These are phyloP conservation scores for Plutella xylostella DNA, from an alignment of 2,888 invertebrate genomes.

Conservation along the genomic window DNA sequence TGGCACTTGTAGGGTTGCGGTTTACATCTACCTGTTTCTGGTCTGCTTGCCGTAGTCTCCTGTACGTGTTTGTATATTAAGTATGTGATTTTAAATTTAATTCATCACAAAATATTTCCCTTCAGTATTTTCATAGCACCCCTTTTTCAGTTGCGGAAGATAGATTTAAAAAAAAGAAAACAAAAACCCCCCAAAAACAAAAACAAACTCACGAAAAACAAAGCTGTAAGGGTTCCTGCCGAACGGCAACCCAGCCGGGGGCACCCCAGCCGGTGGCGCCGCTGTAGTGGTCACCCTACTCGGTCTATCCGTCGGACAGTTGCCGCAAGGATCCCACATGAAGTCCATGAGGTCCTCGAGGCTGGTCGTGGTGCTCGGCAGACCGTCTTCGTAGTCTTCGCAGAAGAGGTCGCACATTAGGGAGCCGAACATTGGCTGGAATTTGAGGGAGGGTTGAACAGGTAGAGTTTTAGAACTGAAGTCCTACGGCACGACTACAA, in stretches of 20 bases:
- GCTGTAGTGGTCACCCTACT: conserved; percentile 11
- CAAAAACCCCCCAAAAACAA: not conserved
- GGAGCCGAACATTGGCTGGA: conserved; percentile 37
- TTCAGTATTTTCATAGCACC: too few species aligned
- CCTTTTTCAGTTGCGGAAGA: too few species aligned
- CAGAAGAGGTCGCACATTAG: conserved; percentile 37
- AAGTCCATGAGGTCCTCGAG: conserved; percentile 19
- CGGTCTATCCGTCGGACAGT: conserved; percentile 20
- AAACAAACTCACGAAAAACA: conserved; percentile 30
- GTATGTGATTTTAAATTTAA: too few species aligned
- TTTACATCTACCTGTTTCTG: too few species aligned
- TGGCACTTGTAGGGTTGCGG: too few species aligned
- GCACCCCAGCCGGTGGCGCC: conserved; percentile 6
- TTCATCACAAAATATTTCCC: too few species aligned
- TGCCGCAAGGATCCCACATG: conserved; percentile 21
- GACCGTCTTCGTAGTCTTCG: conserved; percentile 32
- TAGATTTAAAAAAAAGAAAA: too few species aligned
- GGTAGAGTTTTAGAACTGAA: too few species aligned
- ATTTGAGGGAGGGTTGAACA: conserved; percentile 1
- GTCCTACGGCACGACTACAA: too few species aligned
- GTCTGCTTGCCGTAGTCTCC: too few species aligned
- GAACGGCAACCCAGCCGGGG: conserved; percentile 11
- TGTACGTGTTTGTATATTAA: too few species aligned
- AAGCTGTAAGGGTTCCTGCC: conserved; percentile 23
- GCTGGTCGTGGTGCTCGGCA: conserved; percentile 21